A percentile compares a stretch with the other conserved stretches of the same genome.
phyloP scores from a whole-genome alignment of 2,113 vertebrate genomes.

The Aix galericulata region DNA sequence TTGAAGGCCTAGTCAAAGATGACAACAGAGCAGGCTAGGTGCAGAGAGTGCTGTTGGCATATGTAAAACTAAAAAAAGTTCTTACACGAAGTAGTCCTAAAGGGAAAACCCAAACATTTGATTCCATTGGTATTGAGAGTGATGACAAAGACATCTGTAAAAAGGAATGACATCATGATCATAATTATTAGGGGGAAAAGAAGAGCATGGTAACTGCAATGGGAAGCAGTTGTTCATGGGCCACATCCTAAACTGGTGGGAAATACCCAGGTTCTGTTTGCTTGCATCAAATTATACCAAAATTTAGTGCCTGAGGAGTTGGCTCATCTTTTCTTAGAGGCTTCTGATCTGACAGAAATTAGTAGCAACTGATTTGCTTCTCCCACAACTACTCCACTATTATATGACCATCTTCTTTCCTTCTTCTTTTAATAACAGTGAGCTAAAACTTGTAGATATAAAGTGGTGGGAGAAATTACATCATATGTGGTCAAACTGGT shows the following conservation, averaged over 20 bases:
- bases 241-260: not conserved
- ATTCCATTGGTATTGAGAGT: not conserved
- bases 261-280: not conserved
- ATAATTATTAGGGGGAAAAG: constrained; percentile 4
- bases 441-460: not conserved
- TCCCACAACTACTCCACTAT: not conserved
- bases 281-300: not conserved
- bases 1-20: constrained; percentile 72
- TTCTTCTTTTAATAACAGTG: not conserved
- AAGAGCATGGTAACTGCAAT: not conserved
- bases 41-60: not conserved
- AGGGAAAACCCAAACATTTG: not conserved
- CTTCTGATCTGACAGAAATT: not conserved
- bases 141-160: not conserved
- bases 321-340: not conserved
- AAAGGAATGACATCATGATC: not conserved
- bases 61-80: not conserved
- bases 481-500: not conserved
- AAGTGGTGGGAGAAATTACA: not conserved
- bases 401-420: not conserved
- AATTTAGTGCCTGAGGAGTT: not conserved
- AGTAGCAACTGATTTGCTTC: not conserved
- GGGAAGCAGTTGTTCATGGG: not conserved
- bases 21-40: constrained; percentile 76
- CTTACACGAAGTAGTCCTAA: not conserved